A percentile compares a stretch with the other conserved stretches of the same genome.
Conservation (phyloP, 2,113 vertebrate genomes). For the Melanerpes aurifrons region DNA sequence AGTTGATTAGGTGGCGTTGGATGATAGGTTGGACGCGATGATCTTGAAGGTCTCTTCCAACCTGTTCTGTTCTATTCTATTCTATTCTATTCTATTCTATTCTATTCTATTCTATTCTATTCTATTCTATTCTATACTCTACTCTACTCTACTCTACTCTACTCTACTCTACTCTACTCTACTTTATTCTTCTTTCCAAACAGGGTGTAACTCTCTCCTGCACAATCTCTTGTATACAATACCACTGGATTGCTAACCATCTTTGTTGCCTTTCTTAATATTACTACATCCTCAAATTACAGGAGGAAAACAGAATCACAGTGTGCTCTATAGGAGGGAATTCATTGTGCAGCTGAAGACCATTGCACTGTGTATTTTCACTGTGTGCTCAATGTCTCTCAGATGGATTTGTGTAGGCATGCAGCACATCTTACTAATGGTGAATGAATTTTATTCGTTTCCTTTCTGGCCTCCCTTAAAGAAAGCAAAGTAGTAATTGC, state of each 20-base stretch:
- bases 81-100: too few relatives aligned
- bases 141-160: too few relatives aligned
- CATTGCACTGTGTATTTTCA: background rate
- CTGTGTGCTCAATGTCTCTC: background rate
- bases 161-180: too few relatives aligned
- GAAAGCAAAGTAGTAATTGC: background rate
- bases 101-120: too few relatives aligned
- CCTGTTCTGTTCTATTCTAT: too few relatives aligned
- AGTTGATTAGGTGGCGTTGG: too few relatives aligned
- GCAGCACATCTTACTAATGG: background rate
- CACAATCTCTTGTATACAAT: background rate
- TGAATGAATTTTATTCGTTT: background rate
- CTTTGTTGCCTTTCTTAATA: slow-evolving; percentile 6
- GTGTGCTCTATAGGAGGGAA: slow-evolving; percentile 25
- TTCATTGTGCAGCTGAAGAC: background rate
- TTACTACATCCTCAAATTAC: background rate
- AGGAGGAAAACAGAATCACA: slow-evolving; percentile 37
- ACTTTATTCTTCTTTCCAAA: background rate
- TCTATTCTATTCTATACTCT: too few relatives aligned
- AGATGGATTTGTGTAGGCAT: background rate
- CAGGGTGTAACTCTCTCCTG: background rate
- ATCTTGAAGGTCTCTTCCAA: too few relatives aligned
- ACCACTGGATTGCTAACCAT: background rate
- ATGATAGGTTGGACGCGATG: too few relatives aligned
- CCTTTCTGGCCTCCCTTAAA: background rate